Conservation (phyloP, 2,797 vertebrate genomes). For the Urosaurus nigricauda region DNA sequence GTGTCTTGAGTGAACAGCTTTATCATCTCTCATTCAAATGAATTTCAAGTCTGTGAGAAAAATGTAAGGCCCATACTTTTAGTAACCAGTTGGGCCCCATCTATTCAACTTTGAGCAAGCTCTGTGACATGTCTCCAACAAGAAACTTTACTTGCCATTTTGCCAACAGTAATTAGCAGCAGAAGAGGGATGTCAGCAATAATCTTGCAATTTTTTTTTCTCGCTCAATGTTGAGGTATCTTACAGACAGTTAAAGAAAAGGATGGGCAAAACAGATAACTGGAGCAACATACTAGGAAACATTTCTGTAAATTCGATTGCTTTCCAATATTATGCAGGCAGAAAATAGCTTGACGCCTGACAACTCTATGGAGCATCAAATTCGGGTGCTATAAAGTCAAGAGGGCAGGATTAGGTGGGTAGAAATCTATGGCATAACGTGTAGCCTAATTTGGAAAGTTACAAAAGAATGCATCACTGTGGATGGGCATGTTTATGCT, state of each 20-base stretch:
- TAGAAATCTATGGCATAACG: not conserved
- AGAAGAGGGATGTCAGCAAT: not conserved
- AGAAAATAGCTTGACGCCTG: not conserved
- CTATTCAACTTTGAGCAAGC: not conserved
- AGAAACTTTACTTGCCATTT: not conserved
- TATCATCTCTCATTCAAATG: not conserved
- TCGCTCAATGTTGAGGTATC: not conserved
- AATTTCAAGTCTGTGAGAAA: not conserved
- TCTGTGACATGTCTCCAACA: not conserved
- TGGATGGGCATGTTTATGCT: not conserved
- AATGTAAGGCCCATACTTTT: not conserved
- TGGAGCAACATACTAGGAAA: not conserved
- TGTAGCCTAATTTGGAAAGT: not conserved
- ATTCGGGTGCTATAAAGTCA: not conserved
- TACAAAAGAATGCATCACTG: not conserved
- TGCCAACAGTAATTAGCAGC: not conserved
- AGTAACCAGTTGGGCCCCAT: not conserved
- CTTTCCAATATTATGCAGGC: not conserved
- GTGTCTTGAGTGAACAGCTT: not conserved
- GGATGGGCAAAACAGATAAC: not conserved
- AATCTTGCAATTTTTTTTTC: not conserved
- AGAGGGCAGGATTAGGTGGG: not conserved
- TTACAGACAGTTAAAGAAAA: not conserved
- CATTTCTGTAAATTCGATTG: not conserved
- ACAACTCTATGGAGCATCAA: not conserved